These are phyloP conservation scores for Nowickia ferox DNA, from an alignment of 2,888 invertebrate species.

Conservation along the genomic window DNA sequence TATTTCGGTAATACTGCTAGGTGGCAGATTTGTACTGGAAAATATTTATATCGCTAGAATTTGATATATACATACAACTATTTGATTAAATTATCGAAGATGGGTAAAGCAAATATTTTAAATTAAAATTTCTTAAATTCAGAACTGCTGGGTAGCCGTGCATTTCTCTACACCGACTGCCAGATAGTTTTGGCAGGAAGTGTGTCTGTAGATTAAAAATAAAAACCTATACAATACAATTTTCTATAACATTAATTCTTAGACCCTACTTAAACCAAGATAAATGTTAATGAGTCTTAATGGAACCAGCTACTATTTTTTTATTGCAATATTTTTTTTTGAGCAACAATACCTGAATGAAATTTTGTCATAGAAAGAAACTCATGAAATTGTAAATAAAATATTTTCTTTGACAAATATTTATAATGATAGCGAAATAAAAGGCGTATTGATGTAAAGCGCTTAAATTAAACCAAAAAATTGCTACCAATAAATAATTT, in stretches of 20 bases:
- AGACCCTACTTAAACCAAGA: background rate
- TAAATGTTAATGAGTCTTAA: background rate
- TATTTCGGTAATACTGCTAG: too few relatives aligned
- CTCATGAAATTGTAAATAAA: background rate
- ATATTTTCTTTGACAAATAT: too few relatives aligned
- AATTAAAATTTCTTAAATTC: background rate
- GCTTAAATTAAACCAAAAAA: too few relatives aligned
- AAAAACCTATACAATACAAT: conserved; percentile 43
- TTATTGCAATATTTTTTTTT: too few relatives aligned
- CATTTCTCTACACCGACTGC: conserved; percentile 13
- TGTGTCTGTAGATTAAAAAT: conserved; percentile 32
- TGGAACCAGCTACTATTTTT: background rate
- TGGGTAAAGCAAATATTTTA: background rate
- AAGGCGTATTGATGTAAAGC: too few relatives aligned
- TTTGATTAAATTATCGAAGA: too few relatives aligned
- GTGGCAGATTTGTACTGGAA: too few relatives aligned
- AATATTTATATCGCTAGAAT: background rate
- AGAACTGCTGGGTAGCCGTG: background rate
- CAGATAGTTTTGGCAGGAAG: conserved; percentile 16
- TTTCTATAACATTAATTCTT: conserved; percentile 39
- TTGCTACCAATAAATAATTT: too few relatives aligned
- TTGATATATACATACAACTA: too few relatives aligned
- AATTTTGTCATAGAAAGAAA: too few relatives aligned
- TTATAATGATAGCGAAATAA: too few relatives aligned
- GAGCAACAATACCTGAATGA: too few relatives aligned